Conservation (phyloP, 2,888 invertebrate genomes). For the Ypsolopha scabrella region DNA sequence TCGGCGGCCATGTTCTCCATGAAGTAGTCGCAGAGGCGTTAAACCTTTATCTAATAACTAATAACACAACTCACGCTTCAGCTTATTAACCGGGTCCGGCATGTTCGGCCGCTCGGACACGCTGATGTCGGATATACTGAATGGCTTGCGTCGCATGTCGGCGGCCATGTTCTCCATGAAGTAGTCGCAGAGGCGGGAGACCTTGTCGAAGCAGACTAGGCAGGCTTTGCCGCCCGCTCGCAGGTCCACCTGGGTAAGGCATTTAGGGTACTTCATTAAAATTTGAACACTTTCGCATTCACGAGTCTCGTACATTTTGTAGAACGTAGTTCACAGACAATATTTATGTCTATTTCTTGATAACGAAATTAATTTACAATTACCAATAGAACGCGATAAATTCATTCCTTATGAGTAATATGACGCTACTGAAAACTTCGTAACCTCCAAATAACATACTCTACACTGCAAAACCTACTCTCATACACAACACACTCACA, state of each 20-base stretch:
- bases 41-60: constrained; percentile 10
- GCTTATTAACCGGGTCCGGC: constrained; percentile 46
- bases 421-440: too few species aligned
- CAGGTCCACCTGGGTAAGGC: constrained; percentile 44
- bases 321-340: too few species aligned
- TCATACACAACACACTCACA: too few species aligned
- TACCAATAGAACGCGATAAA: too few species aligned
- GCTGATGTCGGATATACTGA: constrained; percentile 45
- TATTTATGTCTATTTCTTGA: too few species aligned
- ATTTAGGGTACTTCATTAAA: too few species aligned
- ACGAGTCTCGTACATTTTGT: too few species aligned
- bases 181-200: constrained; percentile 41
- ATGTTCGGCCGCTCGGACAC: constrained; percentile 30
- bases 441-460: too few species aligned
- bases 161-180: constrained; percentile 34
- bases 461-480: too few species aligned
- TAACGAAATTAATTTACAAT: too few species aligned
- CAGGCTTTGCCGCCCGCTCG: constrained; percentile 53
- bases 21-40: constrained; percentile 45
- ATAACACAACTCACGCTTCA: constrained; percentile 18
- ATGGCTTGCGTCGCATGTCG: constrained; percentile 42
- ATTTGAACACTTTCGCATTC: too few species aligned
- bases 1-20: constrained; percentile 35
- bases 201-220: constrained; percentile 33
- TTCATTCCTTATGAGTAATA: too few species aligned